These are phyloP conservation scores for Bedellia somnulentella DNA, from an alignment of 2,888 invertebrate genomes.

Conservation along the genomic window DNA sequence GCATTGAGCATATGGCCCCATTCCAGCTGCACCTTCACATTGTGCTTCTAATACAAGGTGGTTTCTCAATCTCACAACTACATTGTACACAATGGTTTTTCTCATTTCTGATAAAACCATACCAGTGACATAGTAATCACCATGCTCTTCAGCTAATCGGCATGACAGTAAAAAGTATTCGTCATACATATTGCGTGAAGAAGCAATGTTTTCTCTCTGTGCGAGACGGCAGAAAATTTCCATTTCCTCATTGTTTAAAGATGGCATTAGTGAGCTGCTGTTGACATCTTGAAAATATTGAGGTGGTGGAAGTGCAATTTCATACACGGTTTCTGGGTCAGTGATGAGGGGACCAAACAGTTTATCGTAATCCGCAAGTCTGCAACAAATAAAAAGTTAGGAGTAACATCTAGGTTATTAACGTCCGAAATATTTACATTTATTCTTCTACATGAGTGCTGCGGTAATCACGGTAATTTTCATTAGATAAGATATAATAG, in stretches of 20 bases:
- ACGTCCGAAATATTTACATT: no score
- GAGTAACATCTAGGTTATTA: no score
- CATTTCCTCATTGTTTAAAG: no score
- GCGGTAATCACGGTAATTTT: no score
- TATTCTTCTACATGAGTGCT: no score
- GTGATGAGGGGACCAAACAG: no score
- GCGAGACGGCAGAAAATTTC: not conserved
- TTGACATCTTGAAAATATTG: conserved; percentile 2
- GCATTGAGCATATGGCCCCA: conserved; percentile 2
- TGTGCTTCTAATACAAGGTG: not conserved
- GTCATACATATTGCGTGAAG: not conserved
- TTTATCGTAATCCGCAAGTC: conserved; percentile 1
- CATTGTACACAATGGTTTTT: conserved; percentile 1
- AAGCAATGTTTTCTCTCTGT: not conserved
- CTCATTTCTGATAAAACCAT: no score
- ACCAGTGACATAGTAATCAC: not conserved
- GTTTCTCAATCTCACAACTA: not conserved
- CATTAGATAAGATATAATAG: no score
- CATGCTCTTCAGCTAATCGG: not conserved
- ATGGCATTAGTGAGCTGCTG: not conserved
- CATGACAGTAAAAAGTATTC: conserved; percentile 1
- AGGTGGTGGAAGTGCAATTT: not conserved
- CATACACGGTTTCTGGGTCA: not conserved
- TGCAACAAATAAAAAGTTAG: conserved; percentile 4
- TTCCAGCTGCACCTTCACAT: conserved; percentile 3